These are phyloP conservation scores for Coptotermes formosanus DNA, from an alignment of 1,140 invertebrate species.

Conservation along the genomic window DNA sequence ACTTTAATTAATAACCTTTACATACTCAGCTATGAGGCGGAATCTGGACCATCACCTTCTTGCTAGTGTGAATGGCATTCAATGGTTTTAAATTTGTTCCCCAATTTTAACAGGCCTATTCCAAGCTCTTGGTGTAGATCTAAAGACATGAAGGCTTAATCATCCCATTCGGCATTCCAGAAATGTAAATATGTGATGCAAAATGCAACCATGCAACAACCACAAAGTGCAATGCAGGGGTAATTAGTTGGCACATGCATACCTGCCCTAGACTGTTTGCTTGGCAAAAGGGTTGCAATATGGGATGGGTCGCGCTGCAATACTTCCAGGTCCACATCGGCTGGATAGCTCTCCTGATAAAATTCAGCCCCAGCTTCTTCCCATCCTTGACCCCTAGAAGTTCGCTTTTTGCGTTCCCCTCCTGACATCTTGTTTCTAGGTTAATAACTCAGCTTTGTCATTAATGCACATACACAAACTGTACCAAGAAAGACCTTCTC, in stretches of 20 bases:
- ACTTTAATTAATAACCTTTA: too few relatives aligned
- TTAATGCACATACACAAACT: neutral
- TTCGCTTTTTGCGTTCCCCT: conserved; percentile 56
- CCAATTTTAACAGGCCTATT: too few relatives aligned
- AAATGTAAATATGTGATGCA: too few relatives aligned
- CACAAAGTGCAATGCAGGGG: too few relatives aligned
- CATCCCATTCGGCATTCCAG: too few relatives aligned
- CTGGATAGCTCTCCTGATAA: conserved; percentile 81
- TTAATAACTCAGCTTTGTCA: neutral
- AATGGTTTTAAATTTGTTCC: too few relatives aligned
- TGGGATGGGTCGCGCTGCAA: conserved; percentile 67
- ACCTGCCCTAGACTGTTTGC: conserved; percentile 72
- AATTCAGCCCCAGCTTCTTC: conserved; percentile 83
- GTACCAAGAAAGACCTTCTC: neutral
- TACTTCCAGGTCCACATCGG: conserved; percentile 63
- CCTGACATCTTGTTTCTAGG: conserved; percentile 53
- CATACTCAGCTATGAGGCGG: too few relatives aligned
- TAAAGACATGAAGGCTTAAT: too few relatives aligned
- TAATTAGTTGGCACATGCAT: conserved; percentile 39
- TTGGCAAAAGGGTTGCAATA: conserved; percentile 71
- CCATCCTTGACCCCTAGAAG: conserved; percentile 63
- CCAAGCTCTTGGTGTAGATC: too few relatives aligned
- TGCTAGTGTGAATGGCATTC: too few relatives aligned
- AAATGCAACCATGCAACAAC: too few relatives aligned
- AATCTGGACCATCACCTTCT: too few relatives aligned